Base-by-base conservation (phyloP, 2,113 vertebrate species). In the Heteronetta atricapilla region DNA sequence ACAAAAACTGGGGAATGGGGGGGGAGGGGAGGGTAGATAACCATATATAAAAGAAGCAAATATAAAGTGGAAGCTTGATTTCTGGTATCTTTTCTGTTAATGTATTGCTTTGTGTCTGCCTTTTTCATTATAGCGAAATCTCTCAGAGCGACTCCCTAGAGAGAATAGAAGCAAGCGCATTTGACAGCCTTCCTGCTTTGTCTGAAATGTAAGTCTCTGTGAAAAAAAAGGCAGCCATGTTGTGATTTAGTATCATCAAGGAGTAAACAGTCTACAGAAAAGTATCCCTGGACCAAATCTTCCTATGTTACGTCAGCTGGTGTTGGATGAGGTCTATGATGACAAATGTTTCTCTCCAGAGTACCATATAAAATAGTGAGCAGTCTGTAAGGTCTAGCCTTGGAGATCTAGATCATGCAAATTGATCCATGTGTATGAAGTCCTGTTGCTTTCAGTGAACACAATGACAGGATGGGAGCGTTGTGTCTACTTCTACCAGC, bases 181-280 rank as follows among this genome's bases (percentile, higher is more conserved):
- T 99, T 97, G 97, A 99, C 93, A 98, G 93, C 95, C 98, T 99
- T 84, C 97, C 97, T 95, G 98, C 97, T 94, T 96, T 99, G 96
- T 97, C 97, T 93, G 98, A 99, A 98, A 98, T 99, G 99, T 99
- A 98, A 99, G 99, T 97, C 94, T 75, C 85, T 44, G 72, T 84
- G 95, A 25, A 92, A 86, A 86, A 92, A 88, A 79, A 88, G 36
- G 46, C 58, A 91, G 87, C 89, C 60, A 18, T 23, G 26, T 76
- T 46, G 2, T 78, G 93, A 73, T 78, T 94, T 91, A 21, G 31
- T 81, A 67, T 93, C 85, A 70, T 86, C 13, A 3, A 88, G 52
- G 73, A 83, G 33, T 26, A 80, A 92, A 79, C 33, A 68, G 62
- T 10, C 81, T 84, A 88, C 79, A 81, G 64, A 94, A 72, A 59